Evolutionary conservation across 30 jellyfish, hydroid and myxozoan species (phyloP).

Genomic region (Turritopsis rubra): DNA sequence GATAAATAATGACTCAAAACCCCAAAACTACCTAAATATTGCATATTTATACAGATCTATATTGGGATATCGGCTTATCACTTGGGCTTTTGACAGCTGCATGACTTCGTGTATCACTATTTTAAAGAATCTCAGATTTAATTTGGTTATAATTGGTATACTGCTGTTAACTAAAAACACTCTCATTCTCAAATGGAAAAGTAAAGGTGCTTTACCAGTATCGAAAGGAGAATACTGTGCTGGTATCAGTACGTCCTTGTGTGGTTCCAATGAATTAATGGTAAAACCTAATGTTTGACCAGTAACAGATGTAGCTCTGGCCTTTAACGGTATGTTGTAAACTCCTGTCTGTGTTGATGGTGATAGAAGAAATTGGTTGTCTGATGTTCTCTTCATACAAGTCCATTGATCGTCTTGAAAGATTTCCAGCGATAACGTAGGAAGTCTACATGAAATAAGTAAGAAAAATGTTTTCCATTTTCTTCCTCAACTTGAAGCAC

Average conservation of each 20-base stretch:
- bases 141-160: too few species aligned
- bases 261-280: slow-evolving; percentile 4
- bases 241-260: slow-evolving; percentile 26
- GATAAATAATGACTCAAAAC: too few species aligned
- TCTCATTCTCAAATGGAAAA: background rate
- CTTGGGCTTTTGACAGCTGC: background rate
- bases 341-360: slow-evolving; percentile 9
- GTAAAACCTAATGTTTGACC: slow-evolving; percentile 77
- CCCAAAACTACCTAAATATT: too few species aligned
- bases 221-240: slow-evolving; percentile 61
- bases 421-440: slow-evolving; percentile 56
- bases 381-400: slow-evolving; percentile 55
- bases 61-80: background rate
- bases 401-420: slow-evolving; percentile 67
- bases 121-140: too few species aligned
- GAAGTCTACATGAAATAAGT: slow-evolving; percentile 46
- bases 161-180: too few species aligned
- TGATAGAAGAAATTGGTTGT: slow-evolving; percentile 40
- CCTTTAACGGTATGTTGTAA: slow-evolving; percentile 29
- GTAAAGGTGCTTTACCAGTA: slow-evolving; percentile 33
- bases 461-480: background rate
- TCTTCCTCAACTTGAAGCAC: too few species aligned
- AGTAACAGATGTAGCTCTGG: slow-evolving; percentile 66
- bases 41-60: too few species aligned
- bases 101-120: too few species aligned